Percentiles rank a stretch among this genome's conserved stretches.
Conservation (phyloP, 2,113 vertebrate genomes). For the Nycticryphes semicollaris region DNA sequence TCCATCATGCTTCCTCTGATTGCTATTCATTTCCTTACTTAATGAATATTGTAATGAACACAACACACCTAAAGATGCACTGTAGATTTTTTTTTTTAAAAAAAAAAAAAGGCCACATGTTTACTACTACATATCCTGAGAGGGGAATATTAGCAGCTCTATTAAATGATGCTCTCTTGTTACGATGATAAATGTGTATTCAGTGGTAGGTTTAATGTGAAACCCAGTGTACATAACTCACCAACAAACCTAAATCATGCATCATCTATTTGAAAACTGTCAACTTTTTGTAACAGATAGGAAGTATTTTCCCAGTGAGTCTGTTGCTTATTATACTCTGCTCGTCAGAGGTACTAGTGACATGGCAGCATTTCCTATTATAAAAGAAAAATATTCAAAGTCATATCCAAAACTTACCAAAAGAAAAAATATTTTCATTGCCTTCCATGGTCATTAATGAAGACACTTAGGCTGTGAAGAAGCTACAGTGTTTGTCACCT, state of each 20-base stretch:
- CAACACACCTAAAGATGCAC: background rate
- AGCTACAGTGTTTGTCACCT: background rate
- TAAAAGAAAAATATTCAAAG: background rate
- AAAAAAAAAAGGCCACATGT: background rate
- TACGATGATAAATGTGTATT: background rate
- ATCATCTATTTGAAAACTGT: background rate
- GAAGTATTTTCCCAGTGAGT: background rate
- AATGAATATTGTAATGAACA: background rate
- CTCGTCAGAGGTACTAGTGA: background rate
- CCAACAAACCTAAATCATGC: background rate
- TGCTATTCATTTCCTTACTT: slow-evolving; percentile 1
- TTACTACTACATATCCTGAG: background rate
- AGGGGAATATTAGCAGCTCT: slow-evolving; percentile 9
- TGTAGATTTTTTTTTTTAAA: background rate
- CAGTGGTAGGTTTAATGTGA: background rate
- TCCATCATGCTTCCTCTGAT: background rate
- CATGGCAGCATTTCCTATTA: background rate
- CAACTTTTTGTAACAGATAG: background rate
- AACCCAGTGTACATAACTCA: background rate
- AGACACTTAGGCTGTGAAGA: background rate
- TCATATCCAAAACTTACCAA: background rate
- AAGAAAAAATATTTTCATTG: background rate
- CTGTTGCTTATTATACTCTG: background rate
- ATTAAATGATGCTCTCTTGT: background rate
- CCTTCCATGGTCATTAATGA: background rate